Evolutionary conservation across 2,797 vertebrate species (phyloP).

Genomic region (Masticophis lateralis): DNA sequence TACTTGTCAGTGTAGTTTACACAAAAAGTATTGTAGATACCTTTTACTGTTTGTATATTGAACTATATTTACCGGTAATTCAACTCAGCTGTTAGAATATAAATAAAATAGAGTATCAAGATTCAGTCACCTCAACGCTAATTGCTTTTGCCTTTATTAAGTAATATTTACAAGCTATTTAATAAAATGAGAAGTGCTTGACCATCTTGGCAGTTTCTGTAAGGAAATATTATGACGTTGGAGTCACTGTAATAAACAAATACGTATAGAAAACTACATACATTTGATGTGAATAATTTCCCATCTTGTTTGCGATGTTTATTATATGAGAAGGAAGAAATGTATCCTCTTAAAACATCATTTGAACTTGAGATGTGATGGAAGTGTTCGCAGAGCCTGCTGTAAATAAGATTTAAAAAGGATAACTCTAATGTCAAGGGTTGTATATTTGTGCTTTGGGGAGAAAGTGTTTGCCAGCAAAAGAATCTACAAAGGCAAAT

Average conservation of each 20-base stretch:
- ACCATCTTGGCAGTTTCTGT: not conserved
- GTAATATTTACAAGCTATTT: not conserved
- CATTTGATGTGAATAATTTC: not conserved
- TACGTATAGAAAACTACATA: not conserved
- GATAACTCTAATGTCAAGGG: not conserved
- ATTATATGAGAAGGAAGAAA: not conserved
- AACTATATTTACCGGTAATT: not conserved
- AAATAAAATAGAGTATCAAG: slow-evolving; percentile 2
- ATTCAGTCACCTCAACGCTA: not conserved
- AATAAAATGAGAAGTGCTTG: accelerated
- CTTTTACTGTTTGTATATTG: not conserved
- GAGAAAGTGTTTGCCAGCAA: not conserved
- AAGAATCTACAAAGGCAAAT: not conserved
- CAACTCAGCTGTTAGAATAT: accelerated
- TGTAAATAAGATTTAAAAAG: not conserved
- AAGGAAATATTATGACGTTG: not conserved
- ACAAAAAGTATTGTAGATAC: not conserved
- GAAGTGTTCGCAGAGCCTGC: not conserved
- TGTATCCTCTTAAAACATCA: not conserved
- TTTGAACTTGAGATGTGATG: not conserved
- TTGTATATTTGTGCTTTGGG: not conserved
- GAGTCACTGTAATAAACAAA: not conserved
- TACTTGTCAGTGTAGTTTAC: not conserved
- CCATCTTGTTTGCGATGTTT: not conserved
- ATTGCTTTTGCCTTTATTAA: not conserved